These are phyloP conservation scores for Drosophila recens DNA, from an alignment of 2,888 invertebrate species.

Conservation along the genomic window DNA sequence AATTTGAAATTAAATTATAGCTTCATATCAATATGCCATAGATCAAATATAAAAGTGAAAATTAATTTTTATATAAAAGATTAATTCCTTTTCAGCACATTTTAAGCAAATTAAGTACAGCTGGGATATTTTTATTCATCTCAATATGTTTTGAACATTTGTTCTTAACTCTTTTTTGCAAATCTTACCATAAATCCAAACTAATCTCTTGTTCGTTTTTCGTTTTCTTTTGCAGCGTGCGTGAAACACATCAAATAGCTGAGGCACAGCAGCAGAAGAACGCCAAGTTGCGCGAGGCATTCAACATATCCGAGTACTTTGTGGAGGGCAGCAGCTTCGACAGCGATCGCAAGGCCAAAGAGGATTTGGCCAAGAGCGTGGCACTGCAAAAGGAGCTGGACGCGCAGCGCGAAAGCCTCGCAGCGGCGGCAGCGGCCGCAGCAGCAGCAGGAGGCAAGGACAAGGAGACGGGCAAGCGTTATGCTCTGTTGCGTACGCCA, in stretches of 20 bases:
- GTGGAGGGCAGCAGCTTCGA: conserved; percentile 97
- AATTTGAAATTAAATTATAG: background rate
- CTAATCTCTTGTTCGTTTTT: background rate
- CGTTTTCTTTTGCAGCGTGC: conserved; percentile 88
- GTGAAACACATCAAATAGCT: conserved; percentile 97
- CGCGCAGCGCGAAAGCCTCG: conserved; percentile 84
- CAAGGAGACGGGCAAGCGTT: conserved; percentile 86
- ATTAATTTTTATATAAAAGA: background rate
- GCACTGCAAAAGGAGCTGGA: conserved; percentile 85
- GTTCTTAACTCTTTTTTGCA: background rate
- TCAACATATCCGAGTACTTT: conserved; percentile 97
- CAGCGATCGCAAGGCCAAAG: conserved; percentile 89
- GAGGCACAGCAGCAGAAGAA: conserved; percentile 98
- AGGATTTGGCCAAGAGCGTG: conserved; percentile 85
- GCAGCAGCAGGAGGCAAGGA: conserved; percentile 77
- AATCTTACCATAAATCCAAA: background rate
- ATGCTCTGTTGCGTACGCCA: conserved; percentile 92
- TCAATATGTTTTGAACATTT: too few relatives aligned
- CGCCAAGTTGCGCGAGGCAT: conserved; percentile 95
- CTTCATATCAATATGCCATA: background rate
- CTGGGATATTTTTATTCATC: too few relatives aligned
- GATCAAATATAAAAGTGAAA: too few relatives aligned
- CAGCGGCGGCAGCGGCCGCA: conserved; percentile 71
- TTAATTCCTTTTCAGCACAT: too few relatives aligned
- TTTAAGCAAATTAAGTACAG: too few relatives aligned